A percentile compares a stretch with the other conserved stretches of the same genome.
Evolutionary conservation across 2,888 invertebrate genomes (phyloP).

Genomic region (Mactromeris polynyma): DNA sequence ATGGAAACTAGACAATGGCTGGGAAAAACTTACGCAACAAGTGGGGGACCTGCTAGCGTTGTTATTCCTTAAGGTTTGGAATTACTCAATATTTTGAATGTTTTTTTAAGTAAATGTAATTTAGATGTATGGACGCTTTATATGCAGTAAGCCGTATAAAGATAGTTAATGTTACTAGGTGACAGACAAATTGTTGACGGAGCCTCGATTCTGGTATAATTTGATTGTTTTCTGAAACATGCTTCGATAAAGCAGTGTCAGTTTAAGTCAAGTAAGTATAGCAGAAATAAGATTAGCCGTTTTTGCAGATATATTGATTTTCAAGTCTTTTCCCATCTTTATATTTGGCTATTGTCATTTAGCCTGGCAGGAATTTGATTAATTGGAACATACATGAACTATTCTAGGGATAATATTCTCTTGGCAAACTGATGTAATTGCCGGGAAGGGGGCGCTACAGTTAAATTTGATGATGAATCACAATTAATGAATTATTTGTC

Average conservation of each 20-base stretch:
- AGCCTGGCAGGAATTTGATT: slow-evolving; percentile 59
- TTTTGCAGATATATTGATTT: slow-evolving; percentile 71
- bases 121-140: slow-evolving; percentile 62
- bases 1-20: slow-evolving; percentile 70
- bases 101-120: slow-evolving; percentile 58
- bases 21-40: slow-evolving; percentile 66
- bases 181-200: slow-evolving; percentile 46
- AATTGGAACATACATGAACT: slow-evolving; percentile 64
- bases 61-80: slow-evolving; percentile 21
- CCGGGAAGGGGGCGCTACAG: slow-evolving; percentile 19
- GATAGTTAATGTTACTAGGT: slow-evolving; percentile 45
- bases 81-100: slow-evolving; percentile 62
- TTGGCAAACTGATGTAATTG: slow-evolving; percentile 45
- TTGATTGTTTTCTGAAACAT: slow-evolving; percentile 64
- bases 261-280: slow-evolving; percentile 58
- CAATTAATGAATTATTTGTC: slow-evolving; percentile 57
- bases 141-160: slow-evolving; percentile 38
- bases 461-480: slow-evolving; percentile 33
- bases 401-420: slow-evolving; percentile 49
- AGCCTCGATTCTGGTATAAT: slow-evolving; percentile 46
- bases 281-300: slow-evolving; percentile 53
- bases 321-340: slow-evolving; percentile 43
- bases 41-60: slow-evolving; percentile 42
- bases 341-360: slow-evolving; percentile 60
- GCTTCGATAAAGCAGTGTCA: slow-evolving; percentile 45